These are phyloP conservation scores for Noctuana brunneofusca DNA, from an alignment of 2,888 invertebrate species.

Conservation along the genomic window DNA sequence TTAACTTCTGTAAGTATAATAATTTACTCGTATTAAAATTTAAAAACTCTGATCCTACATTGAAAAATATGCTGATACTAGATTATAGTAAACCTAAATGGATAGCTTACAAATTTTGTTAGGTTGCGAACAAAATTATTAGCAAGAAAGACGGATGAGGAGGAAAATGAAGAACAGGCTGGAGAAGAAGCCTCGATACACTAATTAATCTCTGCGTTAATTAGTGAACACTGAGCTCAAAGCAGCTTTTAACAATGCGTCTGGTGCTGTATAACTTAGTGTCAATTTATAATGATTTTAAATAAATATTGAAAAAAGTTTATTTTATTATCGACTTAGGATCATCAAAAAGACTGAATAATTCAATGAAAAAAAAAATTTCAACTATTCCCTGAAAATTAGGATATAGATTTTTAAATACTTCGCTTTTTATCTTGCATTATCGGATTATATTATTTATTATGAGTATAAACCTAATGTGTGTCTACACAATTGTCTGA, in stretches of 20 bases:
- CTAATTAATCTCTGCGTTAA: conserved; percentile 76
- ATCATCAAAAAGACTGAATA: too few relatives aligned
- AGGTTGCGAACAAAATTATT: conserved; percentile 26
- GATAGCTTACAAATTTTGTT: neutral
- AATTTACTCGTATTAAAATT: too few relatives aligned
- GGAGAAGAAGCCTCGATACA: conserved; percentile 62
- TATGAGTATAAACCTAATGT: too few relatives aligned
- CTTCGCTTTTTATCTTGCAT: too few relatives aligned
- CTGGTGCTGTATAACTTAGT: conserved; percentile 10
- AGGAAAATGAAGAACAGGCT: conserved; percentile 47
- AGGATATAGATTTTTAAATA: too few relatives aligned
- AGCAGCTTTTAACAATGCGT: conserved; percentile 45
- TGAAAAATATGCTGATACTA: neutral
- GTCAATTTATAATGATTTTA: neutral
- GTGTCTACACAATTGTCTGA: too few relatives aligned
- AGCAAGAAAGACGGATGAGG: conserved; percentile 41
- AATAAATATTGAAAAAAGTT: neutral
- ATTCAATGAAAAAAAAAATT: too few relatives aligned
- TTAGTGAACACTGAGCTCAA: conserved; percentile 61
- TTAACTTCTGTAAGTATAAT: too few relatives aligned
- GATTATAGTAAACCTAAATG: neutral
- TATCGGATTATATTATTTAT: too few relatives aligned
- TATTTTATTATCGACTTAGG: too few relatives aligned
- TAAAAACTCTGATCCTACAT: too few relatives aligned
- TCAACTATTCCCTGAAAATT: too few relatives aligned